Percentiles rank a stretch among this genome's conserved stretches.
Evolutionary conservation across 2,113 vertebrate species (phyloP).

Genomic region (Heterotilapia buettikoferi): DNA sequence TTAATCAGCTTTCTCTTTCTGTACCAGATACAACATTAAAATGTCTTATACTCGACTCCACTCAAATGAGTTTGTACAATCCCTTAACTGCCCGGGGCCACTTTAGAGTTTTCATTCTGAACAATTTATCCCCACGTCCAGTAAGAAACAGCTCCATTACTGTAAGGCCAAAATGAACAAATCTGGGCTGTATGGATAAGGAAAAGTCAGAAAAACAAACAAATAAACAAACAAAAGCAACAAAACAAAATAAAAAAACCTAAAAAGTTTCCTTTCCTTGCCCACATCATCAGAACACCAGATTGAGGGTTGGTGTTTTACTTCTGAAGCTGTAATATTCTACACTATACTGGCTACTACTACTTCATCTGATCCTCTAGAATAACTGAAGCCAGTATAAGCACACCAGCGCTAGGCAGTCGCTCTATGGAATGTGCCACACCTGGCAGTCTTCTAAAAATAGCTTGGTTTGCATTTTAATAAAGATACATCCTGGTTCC

Average conservation of each 20-base stretch:
- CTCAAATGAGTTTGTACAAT: background rate
- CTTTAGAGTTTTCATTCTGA: background rate
- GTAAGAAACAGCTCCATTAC: background rate
- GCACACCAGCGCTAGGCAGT: background rate
- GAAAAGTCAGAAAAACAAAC: background rate
- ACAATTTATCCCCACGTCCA: background rate
- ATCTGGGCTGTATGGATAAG: background rate
- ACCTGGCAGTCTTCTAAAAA: background rate
- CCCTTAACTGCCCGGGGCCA: background rate
- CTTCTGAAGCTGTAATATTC: background rate
- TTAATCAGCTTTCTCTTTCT: background rate
- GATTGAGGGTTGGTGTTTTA: background rate
- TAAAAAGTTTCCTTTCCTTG: background rate
- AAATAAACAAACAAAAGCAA: background rate
- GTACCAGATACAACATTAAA: background rate
- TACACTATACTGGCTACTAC: background rate
- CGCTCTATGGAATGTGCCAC: too few relatives aligned
- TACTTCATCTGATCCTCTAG: background rate
- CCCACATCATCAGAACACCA: background rate
- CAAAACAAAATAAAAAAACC: accelerated
- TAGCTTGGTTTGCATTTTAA: background rate
- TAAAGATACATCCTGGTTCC: background rate
- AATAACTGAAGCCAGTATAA: background rate
- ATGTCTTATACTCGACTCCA: background rate
- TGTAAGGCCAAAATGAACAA: background rate